Evolutionary conservation across 2,888 invertebrate genomes (phyloP), one percentile per base, ranked within the genome.

Genomic region (Anorthoa munda): DNA sequence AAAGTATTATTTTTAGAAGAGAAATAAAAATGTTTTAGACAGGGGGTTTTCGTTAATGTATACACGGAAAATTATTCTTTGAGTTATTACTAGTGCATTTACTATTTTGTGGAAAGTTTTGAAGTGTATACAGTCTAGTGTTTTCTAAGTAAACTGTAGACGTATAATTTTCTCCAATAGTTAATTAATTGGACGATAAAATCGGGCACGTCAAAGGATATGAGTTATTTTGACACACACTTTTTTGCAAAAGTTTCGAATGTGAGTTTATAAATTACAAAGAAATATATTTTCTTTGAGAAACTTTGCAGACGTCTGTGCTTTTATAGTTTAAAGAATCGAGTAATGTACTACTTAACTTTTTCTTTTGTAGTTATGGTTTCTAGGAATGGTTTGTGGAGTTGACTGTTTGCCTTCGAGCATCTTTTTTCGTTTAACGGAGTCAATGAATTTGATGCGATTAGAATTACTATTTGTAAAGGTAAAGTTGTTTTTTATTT

Each of bases 231-330:
- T 31, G 46, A 63, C 51, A 39, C n/a, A 59, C n/a, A 61, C 13
- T 5, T 64, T 73, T 63, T 31, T 17, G 12, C 5, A 9, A 21
- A 55, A 63, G 23, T 51, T 63, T 58, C 23, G n/a, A 56, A 51
- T 64, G n/a, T 59, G 15, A 21, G 45, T 39, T 48, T 26, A 78
- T 51, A 63, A 58, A 59, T 64, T 58, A 39, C 53, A 53, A 61
- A 58, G 26, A 65, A 75, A 75, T 67, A 70, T 60, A 53, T 64
- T 69, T 66, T 70, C n/a, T n/a, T 26, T 74, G 39, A 15, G 13
- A 73, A 79, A 75, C 46, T 75, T 79, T 21, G 21, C 50, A 81
- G 69, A 70, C 81, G 39, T 53, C 55, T 69, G 23, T 50, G 39
- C 26, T 69, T 56, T 15, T 5, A 26, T 31, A 46, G 11, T 5